Conservation (phyloP, 2,797 vertebrate species). For the Darevskia mixta region DNA sequence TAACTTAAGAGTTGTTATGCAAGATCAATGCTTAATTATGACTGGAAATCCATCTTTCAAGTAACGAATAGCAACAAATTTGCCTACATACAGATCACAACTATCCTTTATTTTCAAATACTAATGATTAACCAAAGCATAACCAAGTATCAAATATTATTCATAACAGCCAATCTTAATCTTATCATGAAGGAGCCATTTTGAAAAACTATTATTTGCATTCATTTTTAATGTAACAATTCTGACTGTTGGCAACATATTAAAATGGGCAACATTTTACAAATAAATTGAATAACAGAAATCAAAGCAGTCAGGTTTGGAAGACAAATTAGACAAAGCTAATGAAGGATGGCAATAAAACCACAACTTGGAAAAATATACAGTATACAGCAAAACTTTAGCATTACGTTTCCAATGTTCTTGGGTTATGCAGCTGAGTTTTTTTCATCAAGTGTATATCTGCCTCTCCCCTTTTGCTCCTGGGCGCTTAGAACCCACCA, state of each 20-base stretch:
- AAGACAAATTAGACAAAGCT: not conserved
- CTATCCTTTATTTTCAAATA: not conserved
- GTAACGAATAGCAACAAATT: not conserved
- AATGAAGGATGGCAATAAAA: not conserved
- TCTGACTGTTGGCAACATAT: not conserved
- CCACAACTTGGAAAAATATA: not conserved
- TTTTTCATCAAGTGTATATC: not conserved
- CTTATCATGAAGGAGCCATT: not conserved
- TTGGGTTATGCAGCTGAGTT: not conserved
- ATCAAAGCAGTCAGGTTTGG: not conserved
- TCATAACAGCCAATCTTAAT: not conserved
- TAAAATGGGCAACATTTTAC: not conserved
- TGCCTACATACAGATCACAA: not conserved
- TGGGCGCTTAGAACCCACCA: too few relatives aligned
- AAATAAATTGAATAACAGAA: not conserved
- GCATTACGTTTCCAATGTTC: not conserved
- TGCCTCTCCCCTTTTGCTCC: not conserved
- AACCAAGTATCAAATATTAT: not conserved
- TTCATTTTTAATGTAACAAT: not conserved
- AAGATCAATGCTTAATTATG: slow-evolving; percentile 4
- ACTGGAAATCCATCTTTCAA: slow-evolving; percentile 10
- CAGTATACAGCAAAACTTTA: not conserved
- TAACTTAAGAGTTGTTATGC: not conserved
- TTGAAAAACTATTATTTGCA: not conserved
- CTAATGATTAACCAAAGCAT: slow-evolving; percentile 19